Percentiles rank a stretch among this genome's conserved stretches.
These are phyloP conservation scores for Eueremaeus valkanovi DNA, from an alignment of 2,888 invertebrate species.

Conservation along the genomic window DNA sequence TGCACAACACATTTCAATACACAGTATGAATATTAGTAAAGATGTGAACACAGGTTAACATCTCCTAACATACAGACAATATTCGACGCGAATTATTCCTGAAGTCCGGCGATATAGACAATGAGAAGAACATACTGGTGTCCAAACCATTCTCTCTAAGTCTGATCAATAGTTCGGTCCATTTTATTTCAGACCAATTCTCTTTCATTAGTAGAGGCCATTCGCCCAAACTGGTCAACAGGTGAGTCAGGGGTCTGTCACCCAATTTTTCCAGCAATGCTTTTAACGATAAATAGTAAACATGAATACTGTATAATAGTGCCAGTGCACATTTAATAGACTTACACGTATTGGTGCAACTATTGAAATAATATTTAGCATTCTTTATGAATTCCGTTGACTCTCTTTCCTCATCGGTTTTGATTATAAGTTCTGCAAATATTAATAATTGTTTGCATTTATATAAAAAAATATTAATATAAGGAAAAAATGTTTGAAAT, in stretches of 20 bases:
- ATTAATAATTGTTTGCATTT: too few species aligned
- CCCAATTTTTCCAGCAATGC: background rate
- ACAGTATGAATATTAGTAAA: too few species aligned
- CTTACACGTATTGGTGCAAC: conserved; percentile 52
- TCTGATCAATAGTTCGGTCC: background rate
- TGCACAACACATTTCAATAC: too few species aligned
- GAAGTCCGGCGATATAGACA: conserved; percentile 1
- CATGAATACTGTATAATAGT: background rate
- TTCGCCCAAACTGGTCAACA: background rate
- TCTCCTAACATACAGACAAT: background rate
- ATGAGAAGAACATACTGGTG: background rate
- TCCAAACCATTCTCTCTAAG: background rate
- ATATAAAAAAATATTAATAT: too few species aligned
- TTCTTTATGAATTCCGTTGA: conserved; percentile 49
- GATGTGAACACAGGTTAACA: too few species aligned
- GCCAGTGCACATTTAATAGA: too few species aligned
- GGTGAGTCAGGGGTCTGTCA: background rate
- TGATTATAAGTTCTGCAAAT: background rate
- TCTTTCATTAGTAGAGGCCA: background rate
- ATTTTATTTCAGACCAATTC: background rate
- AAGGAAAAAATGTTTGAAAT: too few species aligned
- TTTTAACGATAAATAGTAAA: background rate
- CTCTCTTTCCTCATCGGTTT: conserved; percentile 36
- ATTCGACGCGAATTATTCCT: background rate
- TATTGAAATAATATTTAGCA: conserved; percentile 51